Conservation (phyloP, 2,797 vertebrate species). For the Natrix natrix region DNA sequence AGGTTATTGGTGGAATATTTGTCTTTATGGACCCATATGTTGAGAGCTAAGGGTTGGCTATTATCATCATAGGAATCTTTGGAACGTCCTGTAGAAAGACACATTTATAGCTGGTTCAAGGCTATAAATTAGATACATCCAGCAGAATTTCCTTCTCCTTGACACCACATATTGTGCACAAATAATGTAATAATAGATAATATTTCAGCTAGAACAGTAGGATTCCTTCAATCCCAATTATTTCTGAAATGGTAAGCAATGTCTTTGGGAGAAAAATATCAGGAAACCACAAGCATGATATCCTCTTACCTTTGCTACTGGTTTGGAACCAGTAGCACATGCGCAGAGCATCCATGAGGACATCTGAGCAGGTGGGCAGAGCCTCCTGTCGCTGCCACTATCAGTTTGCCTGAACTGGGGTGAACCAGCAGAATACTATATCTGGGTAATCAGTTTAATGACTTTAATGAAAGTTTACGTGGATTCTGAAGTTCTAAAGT, state of each 20-base stretch:
- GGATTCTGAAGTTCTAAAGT: background rate
- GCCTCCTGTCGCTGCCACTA: too few relatives aligned
- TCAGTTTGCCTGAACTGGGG: too few relatives aligned
- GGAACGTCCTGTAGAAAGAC: conserved; percentile 7
- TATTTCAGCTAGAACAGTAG: conserved; percentile 7
- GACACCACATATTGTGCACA: background rate
- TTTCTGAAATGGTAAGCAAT: conserved; percentile 9
- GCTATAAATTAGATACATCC: background rate
- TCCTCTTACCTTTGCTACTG: too few relatives aligned
- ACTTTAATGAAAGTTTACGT: background rate
- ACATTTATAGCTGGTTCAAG: conserved; percentile 7
- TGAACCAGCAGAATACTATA: too few relatives aligned
- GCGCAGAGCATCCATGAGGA: too few relatives aligned
- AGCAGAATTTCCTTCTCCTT: conserved; percentile 5
- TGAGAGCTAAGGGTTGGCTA: background rate
- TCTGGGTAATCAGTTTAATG: background rate
- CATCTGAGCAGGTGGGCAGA: too few relatives aligned
- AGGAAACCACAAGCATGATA: background rate
- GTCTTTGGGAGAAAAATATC: background rate
- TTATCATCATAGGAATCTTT: background rate
- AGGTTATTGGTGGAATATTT: conserved; percentile 9
- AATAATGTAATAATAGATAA: conserved; percentile 3
- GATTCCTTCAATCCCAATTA: conserved; percentile 12
- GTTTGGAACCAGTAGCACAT: too few relatives aligned
- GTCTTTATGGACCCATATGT: background rate